Evolutionary conservation across 2,797 vertebrate species (phyloP), one percentile per base, ranked within the genome.

Genomic region (Microctenopoma steveboyesi): DNA sequence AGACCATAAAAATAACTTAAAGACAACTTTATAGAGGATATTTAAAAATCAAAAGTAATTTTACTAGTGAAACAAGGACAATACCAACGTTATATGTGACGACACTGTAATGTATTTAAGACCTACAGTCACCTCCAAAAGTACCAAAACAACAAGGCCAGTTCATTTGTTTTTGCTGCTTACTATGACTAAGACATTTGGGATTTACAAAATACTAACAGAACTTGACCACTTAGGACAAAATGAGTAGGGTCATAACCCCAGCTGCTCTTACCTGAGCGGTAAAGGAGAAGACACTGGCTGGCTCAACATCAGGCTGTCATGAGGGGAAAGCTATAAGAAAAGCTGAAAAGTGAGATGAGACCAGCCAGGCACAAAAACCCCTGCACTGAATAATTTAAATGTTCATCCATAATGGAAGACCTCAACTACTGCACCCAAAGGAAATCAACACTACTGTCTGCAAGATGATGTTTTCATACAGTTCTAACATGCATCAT

Each of bases 271-370:
- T 92, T 93, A 95, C 98, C 97, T 99, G 71, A 98, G 86, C 4
- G 97, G 97, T 69, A 99, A 90, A 51, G 97, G 98, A 72, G 98
- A 98, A 65, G 96, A 99, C 72, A 98, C 95, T 12, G 98, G 98
- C 77, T 99, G 97, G 92, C 97, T 97, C 88, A 99, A 89, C 94
- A 99, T 98, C 92, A 99, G 92, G 81, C 94, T 98, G 91, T 99
- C 98, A 2, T 99, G 97, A 64, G 98, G 97, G 54, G 98, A 99
- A 69, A 98, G 94, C 98, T 99, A 88, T 1, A 18, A 65, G 53
- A 63, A 66, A 82, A 68, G 59, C 27, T 51, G 68, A 49, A 76
- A 40, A 53, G 69, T 75, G 54, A 84, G 63, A 82, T 56, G 30
- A 43, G 79, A 65, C 43, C 61, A 69, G 55, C 16, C 51, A 1